Percentiles rank a stretch among this genome's conserved stretches.
Conservation (phyloP, 1,140 invertebrate species). For the Caenorhabditis briggsae region DNA sequence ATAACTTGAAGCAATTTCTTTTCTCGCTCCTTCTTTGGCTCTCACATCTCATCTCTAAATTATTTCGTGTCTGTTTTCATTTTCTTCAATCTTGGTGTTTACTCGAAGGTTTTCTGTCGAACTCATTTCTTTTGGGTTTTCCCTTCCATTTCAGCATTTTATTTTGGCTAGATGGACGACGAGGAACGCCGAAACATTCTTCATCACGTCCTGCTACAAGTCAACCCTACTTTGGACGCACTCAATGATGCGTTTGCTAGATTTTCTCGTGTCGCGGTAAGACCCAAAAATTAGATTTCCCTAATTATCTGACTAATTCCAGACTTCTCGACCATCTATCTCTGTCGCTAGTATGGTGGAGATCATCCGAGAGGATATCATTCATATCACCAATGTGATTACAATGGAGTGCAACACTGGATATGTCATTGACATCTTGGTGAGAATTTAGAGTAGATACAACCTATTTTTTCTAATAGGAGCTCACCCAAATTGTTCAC, state of each 20-base stretch:
- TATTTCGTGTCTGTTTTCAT: constrained; percentile 4
- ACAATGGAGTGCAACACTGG: constrained; percentile 39
- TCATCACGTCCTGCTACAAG: background rate
- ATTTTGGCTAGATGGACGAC: background rate
- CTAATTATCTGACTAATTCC: background rate
- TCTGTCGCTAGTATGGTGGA: background rate
- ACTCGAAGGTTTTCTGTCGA: background rate
- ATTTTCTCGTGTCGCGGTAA: constrained; percentile 16
- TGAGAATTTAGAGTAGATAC: background rate
- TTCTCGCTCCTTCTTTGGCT: background rate
- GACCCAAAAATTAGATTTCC: background rate
- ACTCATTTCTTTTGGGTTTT: too few species aligned
- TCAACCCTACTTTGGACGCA: constrained; percentile 29
- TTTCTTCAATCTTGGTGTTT: constrained; percentile 1
- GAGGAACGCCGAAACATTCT: background rate
- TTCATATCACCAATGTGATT: background rate
- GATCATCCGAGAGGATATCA: background rate
- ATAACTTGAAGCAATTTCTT: constrained; percentile 52
- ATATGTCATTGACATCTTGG: constrained; percentile 4
- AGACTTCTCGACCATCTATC: background rate
- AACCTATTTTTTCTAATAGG: too few species aligned
- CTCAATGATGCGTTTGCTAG: constrained; percentile 16
- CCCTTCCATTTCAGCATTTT: background rate
- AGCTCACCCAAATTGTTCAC: too few species aligned
- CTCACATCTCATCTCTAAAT: constrained; percentile 33